Evolutionary conservation across 2,888 invertebrate species (phyloP), one percentile per base, ranked within the genome.

Genomic region (Stomorhina lunata): DNA sequence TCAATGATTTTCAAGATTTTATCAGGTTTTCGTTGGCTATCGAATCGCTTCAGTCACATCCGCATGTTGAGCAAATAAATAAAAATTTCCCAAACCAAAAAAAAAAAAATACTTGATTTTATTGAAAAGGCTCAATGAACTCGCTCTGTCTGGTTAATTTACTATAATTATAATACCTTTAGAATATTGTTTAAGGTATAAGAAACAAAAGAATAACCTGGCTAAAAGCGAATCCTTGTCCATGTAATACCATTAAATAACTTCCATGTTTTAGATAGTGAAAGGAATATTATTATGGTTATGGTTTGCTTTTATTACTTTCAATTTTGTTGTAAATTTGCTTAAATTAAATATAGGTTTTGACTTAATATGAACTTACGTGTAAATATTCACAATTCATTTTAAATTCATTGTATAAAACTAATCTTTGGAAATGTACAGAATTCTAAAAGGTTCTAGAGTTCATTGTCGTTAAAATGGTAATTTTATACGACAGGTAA

Each of bases 91-190:
- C 25, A 15, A 17, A 63, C 25, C 27, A 48, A 48, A 75, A 63
- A n/a, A n/a, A n/a, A n/a, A n/a, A n/a, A n/a, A n/a, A n/a, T n/a
- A n/a, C 45, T 73, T 40, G 72, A 32, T 68, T 37, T 37, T 81
- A 72, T 77, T 77, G 73, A 53, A 32, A 40, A 43, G 45, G 68
- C 22, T 40, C 78, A 69, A 69, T 78, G 81, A 80, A 68, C 78
- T 50, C 3, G n/a, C 2, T 2, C 12, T 2, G 4, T 25, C 5
- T 22, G 32, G n/a, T 12, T 43, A 80, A 59, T 80, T 57, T 59
- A 9, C 48, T 15, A 32, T 80, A 68, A 80, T 68, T 59, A 27
- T 53, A 34, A 59, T 59, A n/a, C n/a, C n/a, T n/a, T n/a, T n/a
- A n/a, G n/a, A n/a, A n/a, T 59, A 37, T 25, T 29, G 22, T 40